Base-by-base conservation (phyloP, 2,113 vertebrate species). In the Urocolius indicus region DNA sequence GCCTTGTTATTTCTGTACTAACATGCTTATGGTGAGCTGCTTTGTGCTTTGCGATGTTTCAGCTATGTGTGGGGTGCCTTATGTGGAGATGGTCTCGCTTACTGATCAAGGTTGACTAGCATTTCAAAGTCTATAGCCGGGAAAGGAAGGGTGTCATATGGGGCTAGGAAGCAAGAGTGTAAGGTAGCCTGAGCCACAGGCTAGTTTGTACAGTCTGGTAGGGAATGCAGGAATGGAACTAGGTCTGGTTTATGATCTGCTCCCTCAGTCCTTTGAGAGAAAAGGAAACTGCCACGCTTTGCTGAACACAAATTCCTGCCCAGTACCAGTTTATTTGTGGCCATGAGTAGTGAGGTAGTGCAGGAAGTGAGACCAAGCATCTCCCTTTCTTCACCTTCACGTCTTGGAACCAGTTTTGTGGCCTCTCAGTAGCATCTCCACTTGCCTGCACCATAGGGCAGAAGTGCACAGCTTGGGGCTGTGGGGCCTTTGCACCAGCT, bases 101-200 rank as follows among this genome's bases (percentile, higher is more conserved):
- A 1, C 38, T 68, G 52, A 27, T 46, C 11, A 4, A 0, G 32
- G 32, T 34, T 82, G 82, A 29, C 43, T 15, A 54, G 38, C 3
- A 3, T 0, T 54, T 74, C 2, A 1, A 55, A 41, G 32, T 18
- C 45, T 23, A 1, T 14, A 38, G 26, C 22, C 0, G 1, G 67
- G 29, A 61, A 57, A 26, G 19, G 43, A 29, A 51, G 11, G 26
- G 8, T 75, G 18, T 23, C 23, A 7, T 4, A 7, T 3, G 41
- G 27, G n/a, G 13, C 73, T 34, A n/a, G 36, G 52, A 76, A 22
- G 27, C 41, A 32, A 55, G 26, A 72, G 32, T 57, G 43, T 23
- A 36, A 13, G 36, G 30, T 58, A 69, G 43, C 57, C 36, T 27
- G 51, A 61, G 46, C 27, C 34, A 8, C 0, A 4, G 57, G 34